These are phyloP conservation scores for Tetramorium parvispinum DNA, from an alignment of 1,140 invertebrate genomes.

Conservation along the genomic window DNA sequence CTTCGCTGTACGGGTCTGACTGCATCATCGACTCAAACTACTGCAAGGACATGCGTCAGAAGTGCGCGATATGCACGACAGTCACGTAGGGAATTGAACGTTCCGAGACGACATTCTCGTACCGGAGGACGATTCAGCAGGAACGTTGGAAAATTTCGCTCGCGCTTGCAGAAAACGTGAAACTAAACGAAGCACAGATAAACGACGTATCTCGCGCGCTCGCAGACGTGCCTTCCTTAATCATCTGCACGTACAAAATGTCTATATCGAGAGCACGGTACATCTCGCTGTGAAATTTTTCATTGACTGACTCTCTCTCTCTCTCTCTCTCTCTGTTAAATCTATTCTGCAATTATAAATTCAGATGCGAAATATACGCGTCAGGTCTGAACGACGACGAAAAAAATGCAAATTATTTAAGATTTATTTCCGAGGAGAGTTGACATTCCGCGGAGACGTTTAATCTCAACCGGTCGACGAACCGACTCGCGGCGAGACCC, in stretches of 20 bases:
- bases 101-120: constrained; percentile 42
- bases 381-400: not conserved
- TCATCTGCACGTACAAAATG: not conserved
- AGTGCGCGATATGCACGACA: constrained; percentile 51
- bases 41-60: constrained; percentile 67
- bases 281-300: not conserved
- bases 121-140: constrained; percentile 42
- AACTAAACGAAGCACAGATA: constrained; percentile 43
- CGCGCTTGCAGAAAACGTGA: constrained; percentile 45
- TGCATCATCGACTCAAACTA: constrained; percentile 69
- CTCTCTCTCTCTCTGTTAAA: not conserved
- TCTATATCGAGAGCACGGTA: constrained; percentile 13
- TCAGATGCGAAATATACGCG: not conserved
- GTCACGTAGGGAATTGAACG: constrained; percentile 61
- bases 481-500: constrained; percentile 25
- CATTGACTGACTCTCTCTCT: not conserved
- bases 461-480: constrained; percentile 54
- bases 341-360: constrained; percentile 1
- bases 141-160: constrained; percentile 34
- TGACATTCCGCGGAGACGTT: constrained; percentile 21
- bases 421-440: not conserved
- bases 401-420: constrained; percentile 5
- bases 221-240: constrained; percentile 24
- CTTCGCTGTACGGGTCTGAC: constrained; percentile 42
- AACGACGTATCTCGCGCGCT: constrained; percentile 34